phyloP scores from a whole-genome alignment of 2,797 vertebrate species.

The Chrysocyon brachyurus region DNA sequence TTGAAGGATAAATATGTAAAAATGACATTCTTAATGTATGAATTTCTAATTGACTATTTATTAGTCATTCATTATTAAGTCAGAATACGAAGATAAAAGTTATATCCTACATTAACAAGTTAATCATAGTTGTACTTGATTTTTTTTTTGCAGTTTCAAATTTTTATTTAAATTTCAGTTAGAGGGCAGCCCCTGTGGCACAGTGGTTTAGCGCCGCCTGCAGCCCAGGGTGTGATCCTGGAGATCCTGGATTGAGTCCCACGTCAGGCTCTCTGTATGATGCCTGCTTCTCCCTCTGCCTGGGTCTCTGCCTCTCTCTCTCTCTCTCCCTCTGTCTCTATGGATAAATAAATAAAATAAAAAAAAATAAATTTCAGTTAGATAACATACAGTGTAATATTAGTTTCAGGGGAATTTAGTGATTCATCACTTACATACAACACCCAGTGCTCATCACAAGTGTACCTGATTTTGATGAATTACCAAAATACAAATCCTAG shows the following conservation, averaged over 20 bases:
- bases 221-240: too few species aligned
- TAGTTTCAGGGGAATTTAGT: background rate
- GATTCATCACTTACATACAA: background rate
- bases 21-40: background rate
- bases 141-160: background rate
- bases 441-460: background rate
- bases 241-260: too few species aligned
- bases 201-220: too few species aligned
- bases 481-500: background rate
- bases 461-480: background rate
- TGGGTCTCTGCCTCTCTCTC: too few species aligned
- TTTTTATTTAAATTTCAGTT: background rate
- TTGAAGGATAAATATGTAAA: slow-evolving; percentile 1
- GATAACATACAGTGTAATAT: background rate
- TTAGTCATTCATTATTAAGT: slow-evolving; percentile 1
- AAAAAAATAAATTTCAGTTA: background rate
- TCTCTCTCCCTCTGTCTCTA: too few species aligned
- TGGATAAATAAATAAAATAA: too few species aligned
- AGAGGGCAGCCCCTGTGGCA: too few species aligned
- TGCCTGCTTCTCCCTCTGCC: too few species aligned
- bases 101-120: background rate
- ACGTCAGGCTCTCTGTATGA: too few species aligned
- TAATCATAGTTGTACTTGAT: background rate
- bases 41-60: background rate
- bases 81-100: background rate